Conservation (phyloP, 2,797 vertebrate genomes). For the Paramormyrops hopkinsi region DNA sequence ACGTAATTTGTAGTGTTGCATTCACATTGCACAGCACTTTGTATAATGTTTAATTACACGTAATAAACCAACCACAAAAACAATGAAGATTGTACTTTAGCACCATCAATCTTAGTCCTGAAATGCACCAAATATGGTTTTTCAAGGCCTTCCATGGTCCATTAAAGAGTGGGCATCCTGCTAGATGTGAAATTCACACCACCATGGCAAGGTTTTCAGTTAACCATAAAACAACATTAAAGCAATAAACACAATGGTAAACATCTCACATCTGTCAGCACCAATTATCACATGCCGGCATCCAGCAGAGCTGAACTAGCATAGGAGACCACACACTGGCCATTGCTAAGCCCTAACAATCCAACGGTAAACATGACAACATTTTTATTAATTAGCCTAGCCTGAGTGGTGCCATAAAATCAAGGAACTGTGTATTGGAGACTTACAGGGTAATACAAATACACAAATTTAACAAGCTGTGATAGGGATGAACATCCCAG, state of each 20-base stretch:
- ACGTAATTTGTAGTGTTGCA: background rate
- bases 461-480: background rate
- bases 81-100: background rate
- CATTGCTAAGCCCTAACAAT: background rate
- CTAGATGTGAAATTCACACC: background rate
- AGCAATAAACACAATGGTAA: background rate
- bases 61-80: background rate
- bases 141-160: background rate
- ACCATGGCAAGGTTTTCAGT: background rate
- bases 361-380: background rate
- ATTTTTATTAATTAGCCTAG: background rate
- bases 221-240: constrained; percentile 6
- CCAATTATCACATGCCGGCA: background rate
- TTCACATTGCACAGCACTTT: background rate
- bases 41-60: background rate
- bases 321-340: background rate
- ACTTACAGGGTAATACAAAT: background rate
- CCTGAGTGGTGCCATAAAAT: background rate
- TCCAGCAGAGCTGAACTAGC: background rate
- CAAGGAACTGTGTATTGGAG: background rate
- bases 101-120: background rate
- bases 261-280: background rate
- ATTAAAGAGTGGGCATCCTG: background rate
- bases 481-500: background rate
- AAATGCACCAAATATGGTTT: background rate